Percentiles rank a stretch among this genome's conserved stretches.
phyloP scores from a whole-genome alignment of 2,113 vertebrate genomes.

The Rhipidura dahli region DNA sequence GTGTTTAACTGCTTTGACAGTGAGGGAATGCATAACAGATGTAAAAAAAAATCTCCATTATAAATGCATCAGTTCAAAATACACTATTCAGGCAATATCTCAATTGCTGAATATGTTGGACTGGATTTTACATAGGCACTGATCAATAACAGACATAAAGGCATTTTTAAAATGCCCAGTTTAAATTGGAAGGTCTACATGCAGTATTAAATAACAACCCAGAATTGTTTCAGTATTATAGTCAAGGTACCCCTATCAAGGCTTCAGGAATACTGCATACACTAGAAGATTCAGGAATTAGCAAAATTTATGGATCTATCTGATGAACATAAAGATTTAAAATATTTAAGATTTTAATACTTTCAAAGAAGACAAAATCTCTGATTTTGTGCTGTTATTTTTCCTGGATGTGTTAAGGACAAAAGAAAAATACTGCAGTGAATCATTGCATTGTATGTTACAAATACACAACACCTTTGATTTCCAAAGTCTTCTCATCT shows the following conservation, averaged over 20 bases:
- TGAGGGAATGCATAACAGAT: neutral
- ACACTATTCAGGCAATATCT: neutral
- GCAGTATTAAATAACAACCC: neutral
- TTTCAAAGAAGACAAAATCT: neutral
- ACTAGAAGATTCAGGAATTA: neutral
- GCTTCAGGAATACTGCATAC: neutral
- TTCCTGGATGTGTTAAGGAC: neutral
- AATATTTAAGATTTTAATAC: neutral
- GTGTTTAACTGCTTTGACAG: neutral
- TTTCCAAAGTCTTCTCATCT: neutral
- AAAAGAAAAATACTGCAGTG: neutral
- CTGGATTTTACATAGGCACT: neutral
- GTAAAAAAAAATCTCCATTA: neutral
- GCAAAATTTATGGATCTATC: neutral
- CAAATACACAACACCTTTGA: neutral
- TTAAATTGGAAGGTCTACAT: neutral
- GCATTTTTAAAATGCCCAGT: neutral
- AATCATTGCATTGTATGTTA: neutral
- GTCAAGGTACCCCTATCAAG: neutral
- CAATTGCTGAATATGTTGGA: neutral
- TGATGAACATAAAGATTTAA: neutral
- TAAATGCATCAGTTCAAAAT: neutral
- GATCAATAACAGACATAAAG: neutral
- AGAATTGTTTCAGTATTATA: neutral
- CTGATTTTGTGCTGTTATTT: neutral